These are phyloP conservation scores for Oxygymnocypris stewartii DNA, from an alignment of 2,113 vertebrate genomes.

Conservation along the genomic window DNA sequence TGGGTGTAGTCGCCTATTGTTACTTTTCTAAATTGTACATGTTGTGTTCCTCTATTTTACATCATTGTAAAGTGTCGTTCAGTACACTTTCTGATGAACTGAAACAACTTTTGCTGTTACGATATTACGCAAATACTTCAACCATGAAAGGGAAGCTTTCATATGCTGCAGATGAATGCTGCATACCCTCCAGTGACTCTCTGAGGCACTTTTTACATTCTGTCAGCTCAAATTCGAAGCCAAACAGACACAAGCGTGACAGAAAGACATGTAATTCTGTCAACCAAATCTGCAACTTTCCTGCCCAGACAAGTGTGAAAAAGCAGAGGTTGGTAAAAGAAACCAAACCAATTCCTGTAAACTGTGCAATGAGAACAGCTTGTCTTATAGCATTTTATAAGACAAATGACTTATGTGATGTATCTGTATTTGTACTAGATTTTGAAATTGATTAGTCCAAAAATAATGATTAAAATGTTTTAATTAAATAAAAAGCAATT, in stretches of 20 bases:
- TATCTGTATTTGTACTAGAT: neutral
- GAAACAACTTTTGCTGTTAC: neutral
- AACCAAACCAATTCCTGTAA: slow-evolving; percentile 17
- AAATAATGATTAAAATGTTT: neutral
- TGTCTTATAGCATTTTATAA: neutral
- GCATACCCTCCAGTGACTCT: neutral
- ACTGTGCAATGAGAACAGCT: neutral
- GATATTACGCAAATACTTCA: neutral
- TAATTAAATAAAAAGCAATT: neutral
- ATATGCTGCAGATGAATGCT: neutral
- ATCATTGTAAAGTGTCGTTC: neutral
- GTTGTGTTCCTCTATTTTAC: neutral
- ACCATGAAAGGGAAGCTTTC: neutral
- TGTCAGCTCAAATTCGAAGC: slow-evolving; percentile 58
- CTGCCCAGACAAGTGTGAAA: slow-evolving; percentile 51
- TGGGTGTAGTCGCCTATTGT: neutral
- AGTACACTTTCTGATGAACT: neutral
- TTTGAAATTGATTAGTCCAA: neutral
- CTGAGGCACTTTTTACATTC: slow-evolving; percentile 36
- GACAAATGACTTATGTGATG: neutral
- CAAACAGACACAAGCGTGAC: slow-evolving; percentile 39
- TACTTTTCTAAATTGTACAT: neutral
- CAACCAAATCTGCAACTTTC: slow-evolving; percentile 28
- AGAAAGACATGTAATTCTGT: slow-evolving; percentile 42
- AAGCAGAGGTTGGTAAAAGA: neutral